Base-by-base conservation (phyloP, 2,797 vertebrate species). In the Enteromius mattozi region DNA sequence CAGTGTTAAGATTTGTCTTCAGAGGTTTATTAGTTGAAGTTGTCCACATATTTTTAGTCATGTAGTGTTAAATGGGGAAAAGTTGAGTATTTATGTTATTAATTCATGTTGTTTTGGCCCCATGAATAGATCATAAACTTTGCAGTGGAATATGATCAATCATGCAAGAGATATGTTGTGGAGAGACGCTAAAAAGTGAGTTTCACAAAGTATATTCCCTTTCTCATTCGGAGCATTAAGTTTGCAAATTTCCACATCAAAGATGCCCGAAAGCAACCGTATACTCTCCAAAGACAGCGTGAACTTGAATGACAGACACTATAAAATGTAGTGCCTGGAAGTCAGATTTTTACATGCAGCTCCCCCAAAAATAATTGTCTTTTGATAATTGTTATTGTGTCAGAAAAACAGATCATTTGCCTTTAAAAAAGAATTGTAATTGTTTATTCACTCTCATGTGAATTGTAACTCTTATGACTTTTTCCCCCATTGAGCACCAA, bases 81-180 rank as follows among this genome's bases (percentile, higher is more conserved):
- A 45, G 83, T 87, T 78, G 84, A 88, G 85, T 72, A 69, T 85
- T 78, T 68, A 85, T 82, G 66, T 49, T 77, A 47, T 74, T 45
- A 54, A 85, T 78, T 51, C 81, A 85, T 84, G 82, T 74, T 80
- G 49, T 76, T 78, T 69, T 79, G 69, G 68, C 79, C 66, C 10
- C 4, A 72, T 91, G 84, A 92, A 93, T 94, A 89, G 91, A 91
- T 90, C 79, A 91, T 88, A 77, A 86, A 85, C 30, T 85, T 80
- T 59, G 81, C 86, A 88, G 83, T 78, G 74, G 78, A 85, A 77
- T 78, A 21, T 83, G 81, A 90, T 91, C 87, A 90, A 87, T 92
- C 88, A 91, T 79, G 51, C 63, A 87, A 71, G 71, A 87, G 72
- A 81, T 82, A 72, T 81, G 45, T 54, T 35, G 63, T 72, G 76